These are phyloP conservation scores for Orgyia antiqua DNA, from an alignment of 2,888 invertebrate species.

Conservation along the genomic window DNA sequence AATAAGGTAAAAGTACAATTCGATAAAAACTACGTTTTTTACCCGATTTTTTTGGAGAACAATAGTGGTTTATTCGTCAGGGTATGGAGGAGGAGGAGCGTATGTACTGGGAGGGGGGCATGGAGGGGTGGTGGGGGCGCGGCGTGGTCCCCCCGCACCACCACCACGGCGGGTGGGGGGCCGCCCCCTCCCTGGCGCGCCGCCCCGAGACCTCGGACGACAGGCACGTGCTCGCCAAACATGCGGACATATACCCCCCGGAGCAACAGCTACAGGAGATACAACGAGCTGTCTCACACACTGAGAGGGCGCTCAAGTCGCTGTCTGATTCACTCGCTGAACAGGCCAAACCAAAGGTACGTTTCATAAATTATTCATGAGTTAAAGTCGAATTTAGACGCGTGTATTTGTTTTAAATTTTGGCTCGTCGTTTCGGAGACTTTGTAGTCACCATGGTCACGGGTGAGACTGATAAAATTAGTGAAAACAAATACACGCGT, in stretches of 20 bases:
- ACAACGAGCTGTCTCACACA: conserved; percentile 94
- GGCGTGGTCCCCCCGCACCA: conserved; percentile 62
- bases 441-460: too few relatives aligned
- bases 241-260: conserved; percentile 95
- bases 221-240: conserved; percentile 95
- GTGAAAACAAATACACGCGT: too few relatives aligned
- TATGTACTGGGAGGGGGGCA: conserved; percentile 92
- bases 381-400: too few relatives aligned
- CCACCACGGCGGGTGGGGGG: conserved; percentile 42
- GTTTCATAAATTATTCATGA: too few relatives aligned
- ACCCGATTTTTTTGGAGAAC: neutral
- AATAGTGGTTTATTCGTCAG: too few relatives aligned
- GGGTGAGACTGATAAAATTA: too few relatives aligned
- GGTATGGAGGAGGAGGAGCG: conserved; percentile 88
- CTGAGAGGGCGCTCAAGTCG: conserved; percentile 95
- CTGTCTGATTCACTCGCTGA: conserved; percentile 94
- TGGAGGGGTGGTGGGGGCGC: conserved; percentile 76
- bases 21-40: too few relatives aligned
- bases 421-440: too few relatives aligned
- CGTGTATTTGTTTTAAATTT: too few relatives aligned
- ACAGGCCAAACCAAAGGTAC: conserved; percentile 53
- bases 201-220: conserved; percentile 97
- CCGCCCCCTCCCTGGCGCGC: conserved; percentile 77
- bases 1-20: too few relatives aligned
- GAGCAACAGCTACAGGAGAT: conserved; percentile 93